phyloP scores from a whole-genome alignment of 2,888 invertebrate genomes.

The Nephrotoma guestfalica region DNA sequence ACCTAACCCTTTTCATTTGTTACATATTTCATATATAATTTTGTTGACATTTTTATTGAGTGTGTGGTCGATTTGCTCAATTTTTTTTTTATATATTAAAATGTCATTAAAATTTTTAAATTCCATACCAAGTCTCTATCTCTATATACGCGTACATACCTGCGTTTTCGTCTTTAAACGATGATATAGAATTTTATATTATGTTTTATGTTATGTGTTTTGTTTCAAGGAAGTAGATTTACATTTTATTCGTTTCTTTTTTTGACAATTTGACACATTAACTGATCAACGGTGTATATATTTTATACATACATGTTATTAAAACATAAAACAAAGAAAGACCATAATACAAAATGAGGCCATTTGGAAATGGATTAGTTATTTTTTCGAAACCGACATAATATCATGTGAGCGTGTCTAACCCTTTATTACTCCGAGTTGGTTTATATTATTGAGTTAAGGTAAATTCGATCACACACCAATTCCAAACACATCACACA shows the following conservation, averaged over 20 bases:
- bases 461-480: background rate
- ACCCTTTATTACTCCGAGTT: background rate
- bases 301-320: background rate
- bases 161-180: background rate
- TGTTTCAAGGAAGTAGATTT: background rate
- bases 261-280: background rate
- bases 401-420: background rate
- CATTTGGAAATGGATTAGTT: background rate
- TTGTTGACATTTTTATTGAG: background rate
- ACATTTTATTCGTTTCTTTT: background rate
- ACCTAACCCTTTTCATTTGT: background rate
- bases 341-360: background rate
- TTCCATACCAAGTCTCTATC: background rate
- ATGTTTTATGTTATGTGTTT: background rate
- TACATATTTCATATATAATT: background rate
- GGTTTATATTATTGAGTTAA: background rate
- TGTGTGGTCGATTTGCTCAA: background rate
- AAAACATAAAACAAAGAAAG: background rate
- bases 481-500: background rate
- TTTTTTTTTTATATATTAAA: background rate
- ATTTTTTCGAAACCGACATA: background rate
- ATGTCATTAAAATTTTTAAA: background rate
- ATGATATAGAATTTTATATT: background rate
- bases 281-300: background rate
- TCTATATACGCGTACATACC: background rate